These are phyloP conservation scores for Sminthurides bifidus DNA, from an alignment of 1,140 invertebrate species.

Conservation along the genomic window DNA sequence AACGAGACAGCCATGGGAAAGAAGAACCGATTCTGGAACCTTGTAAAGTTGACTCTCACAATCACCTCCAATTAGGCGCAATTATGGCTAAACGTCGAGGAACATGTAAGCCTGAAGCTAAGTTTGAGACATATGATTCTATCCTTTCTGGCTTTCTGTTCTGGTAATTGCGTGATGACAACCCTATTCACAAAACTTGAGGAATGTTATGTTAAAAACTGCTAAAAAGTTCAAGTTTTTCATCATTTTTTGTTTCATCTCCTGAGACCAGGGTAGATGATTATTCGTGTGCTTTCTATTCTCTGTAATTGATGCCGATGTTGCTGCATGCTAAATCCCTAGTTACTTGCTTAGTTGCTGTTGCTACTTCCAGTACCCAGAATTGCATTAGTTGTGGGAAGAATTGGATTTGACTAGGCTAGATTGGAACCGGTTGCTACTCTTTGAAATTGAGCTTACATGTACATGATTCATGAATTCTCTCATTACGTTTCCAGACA, in stretches of 20 bases:
- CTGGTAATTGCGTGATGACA: background rate
- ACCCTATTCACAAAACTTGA: too few relatives aligned
- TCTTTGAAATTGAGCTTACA: background rate
- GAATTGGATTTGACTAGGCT: background rate
- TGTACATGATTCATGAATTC: background rate
- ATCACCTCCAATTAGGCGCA: too few relatives aligned
- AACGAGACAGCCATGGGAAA: background rate
- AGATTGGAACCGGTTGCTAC: too few relatives aligned
- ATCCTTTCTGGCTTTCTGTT: background rate
- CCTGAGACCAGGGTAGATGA: too few relatives aligned
- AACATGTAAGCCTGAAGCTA: background rate
- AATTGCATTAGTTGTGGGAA: background rate
- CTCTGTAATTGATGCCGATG: too few relatives aligned
- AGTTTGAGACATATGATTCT: background rate
- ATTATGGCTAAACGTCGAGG: too few relatives aligned
- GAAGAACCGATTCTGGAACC: background rate
- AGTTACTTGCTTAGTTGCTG: background rate
- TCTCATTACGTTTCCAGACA: constrained; percentile 50
- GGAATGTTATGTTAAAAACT: too few relatives aligned
- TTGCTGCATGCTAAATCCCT: too few relatives aligned
- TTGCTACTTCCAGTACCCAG: background rate
- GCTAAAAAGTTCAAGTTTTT: too few relatives aligned
- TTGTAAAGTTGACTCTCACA: background rate
- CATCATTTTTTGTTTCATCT: too few relatives aligned
- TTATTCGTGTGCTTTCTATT: too few relatives aligned